A percentile compares a stretch with the other conserved stretches of the same genome.
These are phyloP conservation scores for Phoeniculus purpureus DNA, from an alignment of 2,797 vertebrate species.

Conservation along the genomic window DNA sequence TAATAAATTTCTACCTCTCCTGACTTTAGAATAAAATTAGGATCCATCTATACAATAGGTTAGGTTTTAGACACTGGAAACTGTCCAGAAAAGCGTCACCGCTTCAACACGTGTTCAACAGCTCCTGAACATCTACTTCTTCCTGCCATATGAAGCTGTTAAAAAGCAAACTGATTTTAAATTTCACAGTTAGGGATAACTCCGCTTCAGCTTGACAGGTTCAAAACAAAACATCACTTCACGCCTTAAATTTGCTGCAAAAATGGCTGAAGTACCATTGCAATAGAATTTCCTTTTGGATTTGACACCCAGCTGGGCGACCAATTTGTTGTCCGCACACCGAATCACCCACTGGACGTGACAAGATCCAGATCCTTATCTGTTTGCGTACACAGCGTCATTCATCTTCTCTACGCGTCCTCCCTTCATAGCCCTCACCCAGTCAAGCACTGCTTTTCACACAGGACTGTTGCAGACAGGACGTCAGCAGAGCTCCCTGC, in stretches of 20 bases:
- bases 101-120: fast-evolving
- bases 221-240: not conserved
- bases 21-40: not conserved
- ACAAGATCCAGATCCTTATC: not conserved
- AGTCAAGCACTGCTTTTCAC: not conserved
- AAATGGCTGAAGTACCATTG: not conserved
- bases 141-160: not conserved
- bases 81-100: not conserved
- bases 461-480: not conserved
- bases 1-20: not conserved
- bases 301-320: not conserved
- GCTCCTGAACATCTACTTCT: not conserved
- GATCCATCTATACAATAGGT: not conserved
- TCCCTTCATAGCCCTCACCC: not conserved
- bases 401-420: not conserved
- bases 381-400: not conserved
- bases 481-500: conserved; percentile 28
- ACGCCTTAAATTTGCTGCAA: not conserved
- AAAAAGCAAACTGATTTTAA: not conserved
- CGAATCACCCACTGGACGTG: not conserved
- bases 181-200: not conserved
- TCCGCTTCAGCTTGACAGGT: not conserved
- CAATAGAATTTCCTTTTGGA: not conserved
- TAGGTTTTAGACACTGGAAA: not conserved
- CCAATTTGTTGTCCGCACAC: no score